Conservation (phyloP, 2,113 vertebrate genomes). For the Turnix velox region DNA sequence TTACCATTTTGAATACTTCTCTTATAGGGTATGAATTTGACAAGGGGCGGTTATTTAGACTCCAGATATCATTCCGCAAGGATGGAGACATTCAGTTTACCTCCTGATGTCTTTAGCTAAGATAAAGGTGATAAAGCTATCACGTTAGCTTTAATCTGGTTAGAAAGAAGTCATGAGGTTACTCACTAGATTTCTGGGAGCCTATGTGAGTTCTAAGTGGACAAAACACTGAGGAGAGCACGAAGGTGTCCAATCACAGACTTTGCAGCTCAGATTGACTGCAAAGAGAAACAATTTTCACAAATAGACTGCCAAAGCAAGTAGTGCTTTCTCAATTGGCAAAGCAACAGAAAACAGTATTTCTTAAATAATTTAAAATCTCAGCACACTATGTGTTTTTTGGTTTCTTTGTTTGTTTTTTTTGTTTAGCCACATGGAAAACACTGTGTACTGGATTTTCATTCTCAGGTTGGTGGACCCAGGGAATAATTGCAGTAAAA, state of each 20-base stretch:
- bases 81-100: not conserved
- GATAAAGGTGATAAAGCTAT: no score
- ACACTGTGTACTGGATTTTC: not conserved
- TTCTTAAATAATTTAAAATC: not conserved
- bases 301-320: not conserved
- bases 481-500: not conserved
- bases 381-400: not conserved
- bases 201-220: fast-evolving
- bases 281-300: not conserved
- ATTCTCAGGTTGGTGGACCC: not conserved
- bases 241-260: not conserved
- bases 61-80: not conserved
- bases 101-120: not conserved
- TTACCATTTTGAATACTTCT: not conserved
- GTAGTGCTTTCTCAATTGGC: not conserved
- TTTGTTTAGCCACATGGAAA: not conserved
- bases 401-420: not conserved
- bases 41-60: not conserved
- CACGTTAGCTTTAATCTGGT: not conserved
- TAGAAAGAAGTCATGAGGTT: not conserved
- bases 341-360: fast-evolving
- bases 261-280: not conserved
- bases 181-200: not conserved
- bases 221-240: no score
- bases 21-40: not conserved